Evolutionary conservation across 2,797 vertebrate genomes (phyloP), one percentile per base, ranked within the genome.

Genomic region (Triplophysa bombifrons): DNA sequence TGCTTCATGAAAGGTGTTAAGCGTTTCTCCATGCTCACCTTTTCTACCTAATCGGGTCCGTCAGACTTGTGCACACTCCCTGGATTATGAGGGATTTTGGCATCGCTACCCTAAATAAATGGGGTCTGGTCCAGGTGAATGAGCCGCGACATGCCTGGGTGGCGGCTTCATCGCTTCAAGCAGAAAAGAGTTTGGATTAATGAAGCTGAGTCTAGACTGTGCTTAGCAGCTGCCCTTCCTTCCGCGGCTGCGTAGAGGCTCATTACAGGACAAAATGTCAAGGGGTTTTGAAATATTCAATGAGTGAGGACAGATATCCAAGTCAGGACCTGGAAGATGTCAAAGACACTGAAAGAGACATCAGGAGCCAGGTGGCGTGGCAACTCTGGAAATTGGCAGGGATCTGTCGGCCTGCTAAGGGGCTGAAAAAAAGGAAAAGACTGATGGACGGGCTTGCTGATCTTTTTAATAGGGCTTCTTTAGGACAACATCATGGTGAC

Each of bases 201-300:
- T 85, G 82, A 85, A 81, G 61, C 75, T 19, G 70, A 69, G 72
- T 74, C 73, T 61, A 70, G 80, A 80, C 46, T 51, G 71, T 70
- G 38, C 69, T 77, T 50, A 83, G 63, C 87, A 84, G 86, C 77
- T 53, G 76, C 72, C 82, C 74, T 61, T 78, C 76, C 82, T 79
- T 85, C 88, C 46, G 20, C 25, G 48, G 25, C 66, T 53, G 65
- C 51, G 25, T 71, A 53, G 82, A 55, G 81, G 81, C 84, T 90
- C 84, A 87, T 91, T 90, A 89, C 86, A 50, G 82, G 82, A 88
- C 58, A 83, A 88, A 89, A 88, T 85, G 87, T 87, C 86, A 90
- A 78, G 86, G 80, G 83, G 83, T 72, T 86, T 82, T 90, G 84
- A 92, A 91, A 92, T 89, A 91, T 90, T 90, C 84, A 89, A 83